Evolutionary conservation across 2,797 vertebrate species (phyloP), one percentile per base, ranked within the genome.

Genomic region (Cottoperca gobio): DNA sequence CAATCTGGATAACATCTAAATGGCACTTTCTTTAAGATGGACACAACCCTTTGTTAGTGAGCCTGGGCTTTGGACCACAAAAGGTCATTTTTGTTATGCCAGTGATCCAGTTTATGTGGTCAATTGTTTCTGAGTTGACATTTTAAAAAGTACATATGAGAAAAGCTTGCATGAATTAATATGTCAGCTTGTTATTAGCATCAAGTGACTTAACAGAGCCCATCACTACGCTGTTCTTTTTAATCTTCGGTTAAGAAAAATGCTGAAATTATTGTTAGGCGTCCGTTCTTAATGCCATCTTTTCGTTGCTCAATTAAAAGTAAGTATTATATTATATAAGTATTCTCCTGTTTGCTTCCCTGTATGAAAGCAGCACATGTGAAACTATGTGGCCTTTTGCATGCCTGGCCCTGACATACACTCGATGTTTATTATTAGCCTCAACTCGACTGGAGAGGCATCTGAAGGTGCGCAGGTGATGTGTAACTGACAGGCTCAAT

Each of bases 391-490:
- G 61, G 57, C 61, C 50, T 67, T 74, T 57, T 76, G 33, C 68
- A 63, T 66, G 53, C 66, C 57, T 81, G 72, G 33, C 50, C 64
- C 49, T 84, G 70, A 79, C 70, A 64, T 28, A 64, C 60, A 50
- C 28, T 62, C 66, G 75, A 45, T 72, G 91, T 86, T 91, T 86
- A 93, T 94, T 73, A 93, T 94, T 94, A 91, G 78, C 89, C 71
- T 82, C 63, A 76, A 33, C 74, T 49, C 37, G 68, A 76, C 63
- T 63, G 28, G 65, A 80, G 64, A 84, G 72, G 40, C 62, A 71
- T 84, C 63, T 53, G 35, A 46, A 79, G 67, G 37, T 50, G 39
- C 70, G 71, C 63, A 78, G 58, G 73, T 88, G 85, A 92, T 87
- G 79, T 79, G 73, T 89, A 90, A 93, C 93, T 64, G 49, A 86